Evolutionary conservation across 1,140 invertebrate species (phyloP), one percentile per base, ranked within the genome.

Genomic region (Drosophila watanabei): DNA sequence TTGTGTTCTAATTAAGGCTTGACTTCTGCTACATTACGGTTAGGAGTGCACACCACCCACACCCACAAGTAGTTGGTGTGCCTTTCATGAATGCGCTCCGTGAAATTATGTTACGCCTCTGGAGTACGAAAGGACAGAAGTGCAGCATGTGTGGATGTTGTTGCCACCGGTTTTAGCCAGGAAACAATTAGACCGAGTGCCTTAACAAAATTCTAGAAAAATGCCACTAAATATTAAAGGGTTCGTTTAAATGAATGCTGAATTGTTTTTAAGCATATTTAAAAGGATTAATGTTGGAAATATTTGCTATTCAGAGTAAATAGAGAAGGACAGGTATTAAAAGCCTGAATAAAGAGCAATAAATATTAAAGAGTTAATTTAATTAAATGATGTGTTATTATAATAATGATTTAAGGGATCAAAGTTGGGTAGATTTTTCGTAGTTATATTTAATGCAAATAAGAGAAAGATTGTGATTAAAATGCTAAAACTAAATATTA

Each of bases 1-100:
- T 63, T 35, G 41, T 63, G 64, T 45, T 66, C 58, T 66, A 66
- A 66, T 66, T 63, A 63, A 33, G 64, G 41, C 64, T 66, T 30
- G 24, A 33, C 64, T 45, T 63, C 30, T 43, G 64, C 33, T 46
- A 63, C 64, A 66, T 66, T 66, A 66, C 64, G 58, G 32, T 32
- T 33, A 63, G 41, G 32, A 66, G 64, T 63, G 58, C 59, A 8
- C 13, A 8, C 13, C 13, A 24, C 46, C 20, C 46, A 24, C 18
- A 45, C 5, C 20, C 32, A 30, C 39, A 35, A 63, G 58, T 54
- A 52, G 32, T 63, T n/a, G 60, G 64, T 64, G 64, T 64, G 59
- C 64, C 64, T 63, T 39, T 63, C 41, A 5, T 64, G 64, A 63
- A 45, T 35, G 41, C 58, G n/a, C 30, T 45, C 57, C 41, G 24